Evolutionary conservation across 2,113 vertebrate genomes (phyloP), one percentile per base, ranked within the genome.

Genomic region (Embiotoca jacksoni): DNA sequence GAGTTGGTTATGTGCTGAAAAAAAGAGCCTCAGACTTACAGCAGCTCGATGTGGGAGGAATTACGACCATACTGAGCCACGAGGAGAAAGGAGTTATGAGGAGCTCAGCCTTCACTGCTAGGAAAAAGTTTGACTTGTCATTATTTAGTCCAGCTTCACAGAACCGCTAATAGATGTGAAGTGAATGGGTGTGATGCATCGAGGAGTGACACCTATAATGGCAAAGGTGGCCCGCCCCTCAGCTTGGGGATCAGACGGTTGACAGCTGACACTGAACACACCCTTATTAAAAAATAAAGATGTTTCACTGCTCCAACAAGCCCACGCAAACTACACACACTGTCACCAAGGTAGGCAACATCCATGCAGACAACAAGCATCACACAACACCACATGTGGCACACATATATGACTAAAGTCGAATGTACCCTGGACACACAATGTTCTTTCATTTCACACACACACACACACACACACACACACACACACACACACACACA

Each of bases 281-380:
- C 75, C 68, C 72, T 78, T 84, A 94, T 93, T 92, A 94, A 94
- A 91, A 89, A 94, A 74, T 94, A 93, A 93, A 79, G 82, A 91
- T 65, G 81, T 86, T 80, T 88, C 72, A 69, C 75, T 82, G 80
- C 73, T 75, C 60, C 74, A 23, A 84, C 54, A 44, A 67, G 76
- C 70, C n/a, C 54, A 47, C 31, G 53, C 60, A 44, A 55, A 4
- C 62, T 31, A 3, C 53, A 50, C 68, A 61, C 63, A 32, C 30
- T 31, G 8, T 44, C 55, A 81, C 54, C 74, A 35, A 62, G 9
- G 35, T 35, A 39, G 44, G 7, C 10, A 60, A 52, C 65, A 60
- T 30, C 61, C 44, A 55, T 47, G 64, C 53, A 55, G 54, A 77
- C 32, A 23, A 23, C 23, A 35, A 30, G 14, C 55, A 76, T 32